Base-by-base conservation (phyloP, 2,113 vertebrate species). In the Rhodinocichla rosea region DNA sequence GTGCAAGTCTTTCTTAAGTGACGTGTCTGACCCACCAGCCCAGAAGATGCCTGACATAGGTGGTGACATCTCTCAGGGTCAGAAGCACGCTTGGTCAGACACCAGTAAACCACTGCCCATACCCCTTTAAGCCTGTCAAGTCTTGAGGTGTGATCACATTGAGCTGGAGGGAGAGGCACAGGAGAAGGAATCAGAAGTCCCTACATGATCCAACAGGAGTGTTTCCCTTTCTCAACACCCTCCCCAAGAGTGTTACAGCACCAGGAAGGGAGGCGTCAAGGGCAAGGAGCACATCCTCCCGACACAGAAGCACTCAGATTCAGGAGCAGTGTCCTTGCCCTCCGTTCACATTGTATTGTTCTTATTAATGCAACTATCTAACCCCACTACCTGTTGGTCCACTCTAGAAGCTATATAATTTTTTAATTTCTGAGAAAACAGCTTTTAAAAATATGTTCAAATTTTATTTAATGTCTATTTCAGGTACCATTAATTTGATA, bases 101-200 rank as follows among this genome's bases (percentile, higher is more conserved):
- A 8, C 27, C 21, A 20, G 7, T 49, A 17, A 78, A 50, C 5
- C 26, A 11, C 22, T 67, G 24, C 28, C 13, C 1, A 0, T 33
- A 60, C 30, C 2, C 49, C 22, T 53, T 65, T 40, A 28, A 19
- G 28, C 13, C 47, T 44, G 4, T 67, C 0, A 0, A 2, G 8
- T 33, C 24, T 53, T 73, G 33, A 13, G 4, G 2, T 5, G 0
- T 63, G 45, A 91, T 62, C 17, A 5, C 26, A 33, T 14, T 74
- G 55, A 45, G 21, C 33, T 87, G 23, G 32, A 81, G 44, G 33
- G 11, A 70, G 53, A 52, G 14, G 24, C 13, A n/a, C 22, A 16
- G 23, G 3, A 26, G 39, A 26, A 28, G 10, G 24, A 55, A 57
- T 10, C 18, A 53, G 55, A 87, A 37, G 22, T 45, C 26, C 63